These are phyloP conservation scores for Nephrotoma guestfalica DNA, from an alignment of 2,888 invertebrate genomes.

Conservation along the genomic window DNA sequence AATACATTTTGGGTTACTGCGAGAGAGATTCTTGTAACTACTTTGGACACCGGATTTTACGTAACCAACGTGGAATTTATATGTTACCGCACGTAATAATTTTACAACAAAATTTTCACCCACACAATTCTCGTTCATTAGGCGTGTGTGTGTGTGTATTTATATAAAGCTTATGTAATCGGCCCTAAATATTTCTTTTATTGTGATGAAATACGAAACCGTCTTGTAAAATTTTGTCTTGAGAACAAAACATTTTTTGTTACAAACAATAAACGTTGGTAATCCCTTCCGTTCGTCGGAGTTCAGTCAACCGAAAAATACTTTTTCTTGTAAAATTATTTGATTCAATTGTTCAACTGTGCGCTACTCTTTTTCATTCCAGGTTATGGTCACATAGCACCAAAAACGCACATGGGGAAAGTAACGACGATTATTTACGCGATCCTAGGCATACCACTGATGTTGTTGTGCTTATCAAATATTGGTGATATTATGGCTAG, in stretches of 20 bases:
- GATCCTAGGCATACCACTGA: conserved; percentile 85
- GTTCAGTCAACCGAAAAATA: neutral
- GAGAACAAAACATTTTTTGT: neutral
- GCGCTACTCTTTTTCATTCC: conserved; percentile 16
- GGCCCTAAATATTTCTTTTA: no score
- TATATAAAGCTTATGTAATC: no score
- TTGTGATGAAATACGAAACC: no score
- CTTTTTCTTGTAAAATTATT: neutral
- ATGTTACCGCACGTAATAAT: no score
- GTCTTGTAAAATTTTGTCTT: neutral
- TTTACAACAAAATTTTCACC: no score
- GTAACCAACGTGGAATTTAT: no score
- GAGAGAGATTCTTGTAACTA: no score
- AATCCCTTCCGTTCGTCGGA: neutral
- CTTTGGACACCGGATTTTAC: no score
- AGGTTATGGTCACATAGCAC: conserved; percentile 93
- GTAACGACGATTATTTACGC: conserved; percentile 93
- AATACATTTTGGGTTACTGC: no score
- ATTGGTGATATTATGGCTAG: conserved; percentile 91
- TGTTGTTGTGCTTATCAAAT: conserved; percentile 87
- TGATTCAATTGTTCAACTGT: neutral
- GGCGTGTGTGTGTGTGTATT: no score
- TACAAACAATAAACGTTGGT: neutral
- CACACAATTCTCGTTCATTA: no score
- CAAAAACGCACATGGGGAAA: conserved; percentile 86